Percentiles rank a stretch among this genome's conserved stretches.
These are phyloP conservation scores for Bovichtus variegatus DNA, from an alignment of 2,797 vertebrate species.

Conservation along the genomic window DNA sequence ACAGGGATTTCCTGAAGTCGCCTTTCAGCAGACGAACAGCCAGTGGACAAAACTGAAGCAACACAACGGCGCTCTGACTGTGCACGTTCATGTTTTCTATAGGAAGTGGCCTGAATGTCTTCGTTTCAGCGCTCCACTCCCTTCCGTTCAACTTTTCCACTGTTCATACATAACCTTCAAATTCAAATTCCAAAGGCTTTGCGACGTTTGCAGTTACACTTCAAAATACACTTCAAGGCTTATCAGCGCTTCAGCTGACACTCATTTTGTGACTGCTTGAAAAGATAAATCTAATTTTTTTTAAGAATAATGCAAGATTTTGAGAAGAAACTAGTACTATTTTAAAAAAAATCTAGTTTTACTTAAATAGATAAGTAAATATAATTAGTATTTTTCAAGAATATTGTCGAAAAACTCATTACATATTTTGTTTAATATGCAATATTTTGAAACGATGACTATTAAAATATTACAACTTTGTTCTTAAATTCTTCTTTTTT, in stretches of 20 bases:
- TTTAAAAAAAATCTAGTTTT: background rate
- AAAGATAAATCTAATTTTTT: background rate
- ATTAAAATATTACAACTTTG: too few relatives aligned
- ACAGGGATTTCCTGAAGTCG: constrained; percentile 24
- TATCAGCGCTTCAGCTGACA: background rate
- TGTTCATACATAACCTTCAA: background rate
- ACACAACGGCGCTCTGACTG: background rate
- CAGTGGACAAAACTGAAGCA: background rate
- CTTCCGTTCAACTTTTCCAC: too few relatives aligned
- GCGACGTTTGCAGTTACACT: background rate
- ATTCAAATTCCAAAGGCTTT: background rate
- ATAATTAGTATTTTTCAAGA: too few relatives aligned
- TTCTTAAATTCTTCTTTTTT: background rate
- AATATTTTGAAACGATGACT: background rate
- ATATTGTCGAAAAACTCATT: background rate
- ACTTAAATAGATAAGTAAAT: background rate
- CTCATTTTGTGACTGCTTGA: background rate
- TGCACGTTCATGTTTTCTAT: background rate
- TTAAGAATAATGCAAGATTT: background rate
- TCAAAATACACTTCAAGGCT: background rate
- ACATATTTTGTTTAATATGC: background rate
- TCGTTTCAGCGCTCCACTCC: background rate
- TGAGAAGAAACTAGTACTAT: background rate
- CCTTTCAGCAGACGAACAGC: background rate
- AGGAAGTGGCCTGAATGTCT: constrained; percentile 6